Evolutionary conservation across 1,140 invertebrate species (phyloP), one percentile per base, ranked within the genome.

Genomic region (Sminthurinus signatus): DNA sequence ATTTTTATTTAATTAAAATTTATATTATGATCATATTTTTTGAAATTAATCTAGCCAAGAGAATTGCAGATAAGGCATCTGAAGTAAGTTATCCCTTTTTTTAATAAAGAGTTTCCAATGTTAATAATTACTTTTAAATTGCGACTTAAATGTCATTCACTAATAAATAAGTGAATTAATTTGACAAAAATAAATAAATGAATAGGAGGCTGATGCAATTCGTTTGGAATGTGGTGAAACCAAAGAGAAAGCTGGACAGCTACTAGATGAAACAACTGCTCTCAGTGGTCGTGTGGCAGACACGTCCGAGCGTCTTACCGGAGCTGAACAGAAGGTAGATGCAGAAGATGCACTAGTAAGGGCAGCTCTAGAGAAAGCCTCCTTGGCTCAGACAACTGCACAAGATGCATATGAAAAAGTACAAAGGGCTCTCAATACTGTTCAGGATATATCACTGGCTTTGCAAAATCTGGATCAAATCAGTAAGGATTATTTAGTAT

Each of bases 311-410:
- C 81, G 85, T 73, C 83, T 95, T 36, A 78, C 81, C 32, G 78
- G 85, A 23, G 80, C 89, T 32, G 87, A 91, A 73, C 79, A 82
- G n/a, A 82, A 87, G 73, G 87, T 88, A 15, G 80, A 78, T 29
- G 81, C 84, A 64, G 90, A 95, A 71, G 83, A 85, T 59, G 81
- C 84, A 57, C 76, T 87, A 1, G 89, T 76, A 86, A 88, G 73
- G 85, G 82, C 74, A 81, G 84, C 84, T 2, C 80, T 85, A 69
- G 79, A 82, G 68, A 81, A 91, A 83, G 92, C 95, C 17, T 89
- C 89, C 36, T 84, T 91, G 80, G 91, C 92, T 1, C 91, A 91
- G 75, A 88, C 83, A 19, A 86, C 87, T 64, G 88, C 91, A 0
- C 78, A 81, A 48, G 83, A 88, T 69, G 89, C 90, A 0, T 83